A percentile compares a stretch with the other conserved stretches of the same genome.
phyloP scores from a whole-genome alignment of 2,113 vertebrate species.

The Gracilinanus agilis region DNA sequence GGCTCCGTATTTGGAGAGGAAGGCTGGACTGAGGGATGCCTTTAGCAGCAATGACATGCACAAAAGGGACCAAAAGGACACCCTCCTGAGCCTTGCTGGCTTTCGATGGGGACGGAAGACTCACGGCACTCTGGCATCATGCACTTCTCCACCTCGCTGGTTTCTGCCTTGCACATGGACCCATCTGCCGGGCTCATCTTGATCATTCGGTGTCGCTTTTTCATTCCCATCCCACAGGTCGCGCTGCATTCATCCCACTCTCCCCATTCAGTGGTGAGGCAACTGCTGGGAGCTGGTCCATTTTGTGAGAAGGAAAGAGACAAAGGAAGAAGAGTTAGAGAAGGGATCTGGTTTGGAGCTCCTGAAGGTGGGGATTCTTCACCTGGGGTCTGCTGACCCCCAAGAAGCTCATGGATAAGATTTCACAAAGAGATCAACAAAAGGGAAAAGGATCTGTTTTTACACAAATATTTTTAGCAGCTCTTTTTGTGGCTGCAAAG shows the following conservation, averaged over 20 bases:
- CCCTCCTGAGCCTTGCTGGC: background rate
- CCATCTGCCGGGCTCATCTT: constrained; percentile 97
- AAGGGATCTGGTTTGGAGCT: background rate
- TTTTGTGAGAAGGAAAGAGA: background rate
- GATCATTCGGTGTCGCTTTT: constrained; percentile 94
- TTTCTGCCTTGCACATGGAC: constrained; percentile 94
- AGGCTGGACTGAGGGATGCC: background rate
- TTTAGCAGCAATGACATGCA: background rate
- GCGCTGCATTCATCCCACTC: constrained; percentile 98
- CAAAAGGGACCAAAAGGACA: background rate
- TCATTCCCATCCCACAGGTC: constrained; percentile 96
- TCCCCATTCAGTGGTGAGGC: constrained; percentile 96
- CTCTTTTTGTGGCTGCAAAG: too few relatives aligned
- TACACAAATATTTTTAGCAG: too few relatives aligned
- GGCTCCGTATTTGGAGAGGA: background rate
- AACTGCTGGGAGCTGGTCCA: constrained; percentile 93
- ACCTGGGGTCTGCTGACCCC: rapidly evolving
- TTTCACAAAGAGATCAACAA: background rate
- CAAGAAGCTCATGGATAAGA: background rate
- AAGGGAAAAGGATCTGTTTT: too few relatives aligned
- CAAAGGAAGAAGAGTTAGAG: background rate
- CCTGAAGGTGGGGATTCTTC: background rate
- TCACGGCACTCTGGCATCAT: constrained; percentile 99
- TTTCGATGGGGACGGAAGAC: constrained; percentile 65
- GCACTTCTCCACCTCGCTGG: constrained; percentile 96